Conservation (phyloP, 2,113 vertebrate species). For the Hyaena hyaena region DNA sequence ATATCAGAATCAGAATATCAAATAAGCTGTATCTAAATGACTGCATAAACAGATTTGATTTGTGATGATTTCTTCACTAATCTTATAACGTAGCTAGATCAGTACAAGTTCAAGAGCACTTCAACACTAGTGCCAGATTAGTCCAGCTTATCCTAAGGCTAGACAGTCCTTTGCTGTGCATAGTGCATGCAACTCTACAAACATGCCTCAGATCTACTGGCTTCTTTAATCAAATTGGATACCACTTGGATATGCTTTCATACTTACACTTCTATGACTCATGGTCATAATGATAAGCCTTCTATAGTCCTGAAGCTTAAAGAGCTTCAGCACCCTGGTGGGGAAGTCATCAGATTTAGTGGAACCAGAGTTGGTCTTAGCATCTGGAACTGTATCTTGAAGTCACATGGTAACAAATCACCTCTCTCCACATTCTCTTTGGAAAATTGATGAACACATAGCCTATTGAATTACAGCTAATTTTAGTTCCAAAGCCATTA, state of each 20-base stretch:
- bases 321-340: neutral
- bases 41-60: conserved; percentile 12
- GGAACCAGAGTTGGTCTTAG: neutral
- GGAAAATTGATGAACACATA: conserved; percentile 33
- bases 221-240: conserved; percentile 22
- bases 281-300: neutral
- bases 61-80: neutral
- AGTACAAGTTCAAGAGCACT: neutral
- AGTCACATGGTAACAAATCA: neutral
- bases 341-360: neutral
- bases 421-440: neutral
- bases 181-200: conserved; percentile 19
- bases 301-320: neutral
- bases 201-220: conserved; percentile 10
- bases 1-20: no score
- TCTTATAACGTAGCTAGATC: neutral
- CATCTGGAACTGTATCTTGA: neutral
- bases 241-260: neutral
- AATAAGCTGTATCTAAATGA: neutral
- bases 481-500: conserved; percentile 71
- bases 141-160: neutral
- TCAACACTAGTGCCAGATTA: neutral
- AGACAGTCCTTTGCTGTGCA: neutral
- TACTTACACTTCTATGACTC: conserved; percentile 24
- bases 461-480: conserved; percentile 63